Percentiles rank a stretch among this genome's conserved stretches.
Conservation (phyloP, 2,113 vertebrate species). For the Zapus hudsonius region DNA sequence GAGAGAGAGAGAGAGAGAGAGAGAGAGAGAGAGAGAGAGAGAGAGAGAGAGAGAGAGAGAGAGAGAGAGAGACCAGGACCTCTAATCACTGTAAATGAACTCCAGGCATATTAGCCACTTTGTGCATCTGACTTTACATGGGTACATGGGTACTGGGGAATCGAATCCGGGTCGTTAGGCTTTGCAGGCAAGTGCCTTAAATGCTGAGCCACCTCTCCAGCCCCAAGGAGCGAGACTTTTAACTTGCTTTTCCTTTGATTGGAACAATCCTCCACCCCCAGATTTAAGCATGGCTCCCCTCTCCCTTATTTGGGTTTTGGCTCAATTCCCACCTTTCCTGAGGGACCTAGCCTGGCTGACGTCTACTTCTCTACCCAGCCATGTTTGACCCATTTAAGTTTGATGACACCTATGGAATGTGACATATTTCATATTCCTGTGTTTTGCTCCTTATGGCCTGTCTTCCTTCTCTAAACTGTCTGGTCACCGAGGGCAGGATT, state of each 20-base stretch:
- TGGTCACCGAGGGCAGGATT: background rate
- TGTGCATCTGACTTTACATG: too few relatives aligned
- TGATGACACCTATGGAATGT: background rate
- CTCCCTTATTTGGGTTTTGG: background rate
- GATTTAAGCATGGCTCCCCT: background rate
- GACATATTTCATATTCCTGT: background rate
- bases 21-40: too few relatives aligned
- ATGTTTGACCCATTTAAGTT: background rate
- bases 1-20: too few relatives aligned
- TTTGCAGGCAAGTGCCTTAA: too few relatives aligned
- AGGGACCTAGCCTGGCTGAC: too few relatives aligned
- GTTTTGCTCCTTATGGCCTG: background rate
- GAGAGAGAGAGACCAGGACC: too few relatives aligned
- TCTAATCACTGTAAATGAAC: too few relatives aligned
- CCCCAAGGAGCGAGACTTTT: background rate
- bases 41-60: too few relatives aligned
- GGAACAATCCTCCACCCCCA: background rate
- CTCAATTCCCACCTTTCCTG: background rate
- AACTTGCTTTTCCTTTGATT: background rate
- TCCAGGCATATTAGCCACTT: too few relatives aligned
- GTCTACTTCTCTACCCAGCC: background rate
- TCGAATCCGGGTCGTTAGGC: too few relatives aligned
- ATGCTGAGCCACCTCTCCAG: too few relatives aligned
- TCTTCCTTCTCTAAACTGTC: background rate
- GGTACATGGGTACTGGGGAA: too few relatives aligned